phyloP scores from a whole-genome alignment of 37 sponge, comb jelly and placozoan genomes.

The Spongilla lacustris region DNA sequence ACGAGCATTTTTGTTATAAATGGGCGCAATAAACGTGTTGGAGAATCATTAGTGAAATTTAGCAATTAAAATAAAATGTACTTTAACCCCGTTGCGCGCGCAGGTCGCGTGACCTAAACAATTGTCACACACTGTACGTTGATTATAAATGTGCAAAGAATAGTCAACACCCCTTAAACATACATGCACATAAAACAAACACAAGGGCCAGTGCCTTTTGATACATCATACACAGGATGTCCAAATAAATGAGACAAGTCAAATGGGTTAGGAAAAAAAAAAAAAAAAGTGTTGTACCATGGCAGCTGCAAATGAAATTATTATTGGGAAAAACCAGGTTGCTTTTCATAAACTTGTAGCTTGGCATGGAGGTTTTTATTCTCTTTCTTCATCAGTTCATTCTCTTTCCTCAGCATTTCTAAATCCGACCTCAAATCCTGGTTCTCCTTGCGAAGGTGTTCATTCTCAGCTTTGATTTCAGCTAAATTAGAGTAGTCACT shows the following conservation, averaged over 20 bases:
- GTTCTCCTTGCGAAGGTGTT: not conserved
- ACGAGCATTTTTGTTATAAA: not conserved
- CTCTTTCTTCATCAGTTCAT: not conserved
- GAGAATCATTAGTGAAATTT: too few species aligned
- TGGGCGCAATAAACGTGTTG: not conserved
- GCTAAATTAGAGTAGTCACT: not conserved
- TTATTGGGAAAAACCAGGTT: not conserved
- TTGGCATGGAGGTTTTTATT: not conserved
- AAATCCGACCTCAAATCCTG: not conserved
- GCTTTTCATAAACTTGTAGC: not conserved
- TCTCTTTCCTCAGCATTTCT: not conserved
- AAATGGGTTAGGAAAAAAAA: not conserved
- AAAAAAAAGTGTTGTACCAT: not conserved
- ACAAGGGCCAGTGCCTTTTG: not conserved
- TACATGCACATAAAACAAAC: constrained; percentile 1
- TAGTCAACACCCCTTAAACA: constrained; percentile 1
- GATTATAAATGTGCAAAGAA: too few species aligned
- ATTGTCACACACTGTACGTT: not conserved
- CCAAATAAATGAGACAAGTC: not conserved
- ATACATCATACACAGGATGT: not conserved
- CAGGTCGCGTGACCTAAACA: not conserved
- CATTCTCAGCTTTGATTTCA: not conserved
- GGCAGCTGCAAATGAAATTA: not conserved
- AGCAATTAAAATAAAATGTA: not conserved
- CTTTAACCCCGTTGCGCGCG: not conserved